Base-by-base conservation (phyloP, 1,140 invertebrate species). In the Helicoverpa zea region DNA sequence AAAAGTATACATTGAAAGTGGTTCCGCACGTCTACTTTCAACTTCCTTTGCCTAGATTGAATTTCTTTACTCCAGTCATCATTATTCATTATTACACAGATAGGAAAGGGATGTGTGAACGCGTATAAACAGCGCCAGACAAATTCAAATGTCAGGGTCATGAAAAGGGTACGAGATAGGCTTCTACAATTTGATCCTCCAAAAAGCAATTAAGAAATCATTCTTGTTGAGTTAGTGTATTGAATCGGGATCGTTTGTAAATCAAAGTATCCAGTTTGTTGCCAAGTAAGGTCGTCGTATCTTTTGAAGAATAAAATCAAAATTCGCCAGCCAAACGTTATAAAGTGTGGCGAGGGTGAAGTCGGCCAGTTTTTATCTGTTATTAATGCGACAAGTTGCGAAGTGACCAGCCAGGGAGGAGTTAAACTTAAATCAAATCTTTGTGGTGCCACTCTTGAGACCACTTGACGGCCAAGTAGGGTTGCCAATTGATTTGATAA, bases 371-470 rank as follows among this genome's bases (percentile, higher is more conserved):
- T 70, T 70, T 70, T 70, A 70, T 70, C 66, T 70, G 66, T 70
- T 70, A 70, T 70, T 70, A 70, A 70, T 70, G 66, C 66, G 66
- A 70, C 66, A 70, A 70, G 66, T 70, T 70, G 43, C 66, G 66
- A 70, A 70, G 66, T 70, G 66, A 70, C 66, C 66, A 54, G 66
- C 49, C 49, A 52, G 49, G 18, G 23, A 70, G 63, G 43, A 49
- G 52, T 70, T 70, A 70, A 70, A 70, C 66, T 52, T 70, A 70
- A 70, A 70, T 70, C 66, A 70, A 70, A 70, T 70, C 66, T 70
- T 70, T 70, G 66, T 70, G 66, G 66, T 29, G 23, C 49, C 12
- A 51, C 66, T 68, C 43, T 30, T 64, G 63, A 64, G 63, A 64
- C 30, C 47, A 29, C 47, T 70, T 16, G 66, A 51, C 66, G 18